Base-by-base conservation (phyloP, 2,888 invertebrate genomes). In the Pecten maximus region DNA sequence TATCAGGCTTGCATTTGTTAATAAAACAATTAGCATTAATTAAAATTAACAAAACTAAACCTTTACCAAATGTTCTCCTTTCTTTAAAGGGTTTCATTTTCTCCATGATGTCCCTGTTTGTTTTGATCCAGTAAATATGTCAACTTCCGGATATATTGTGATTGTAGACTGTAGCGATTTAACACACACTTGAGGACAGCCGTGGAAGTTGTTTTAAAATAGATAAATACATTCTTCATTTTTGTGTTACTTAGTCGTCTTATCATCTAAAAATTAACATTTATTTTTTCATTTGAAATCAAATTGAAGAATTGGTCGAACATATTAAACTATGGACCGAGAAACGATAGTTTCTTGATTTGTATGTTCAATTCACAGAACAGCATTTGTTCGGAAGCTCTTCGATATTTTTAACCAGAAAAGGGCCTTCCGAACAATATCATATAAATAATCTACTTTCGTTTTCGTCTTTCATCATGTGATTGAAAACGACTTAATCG, bases 31-130 rank as follows among this genome's bases (percentile, higher is more conserved):
- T n/a, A n/a, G n/a, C n/a, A n/a, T n/a, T n/a, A n/a, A n/a, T n/a
- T n/a, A n/a, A n/a, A n/a, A 54, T 19, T 19, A 19, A 2, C 23
- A 54, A 19, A 54, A n/a, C 23, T 54, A 6, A 23, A 54, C 19
- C 54, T 54, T 74, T 74, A 74, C 74, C 74, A 74, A 35, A 74
- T 35, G 74, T 74, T 35, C 74, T 74, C 35, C 74, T 28, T 1
- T 74, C 74, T 74, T 74, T 74, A 74, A 74, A 74, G 0, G 74
- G 74, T 74, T 74, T 74, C 74, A 74, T 74, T 74, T 74, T 74
- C 74, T 74, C 74, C 74, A 74, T 74, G 28, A 15, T 74, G 28
- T 10, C 12, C 35, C 74, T 28, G 28, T 74, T 74, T 74, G 74
- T 74, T 74, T 35, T 74, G 74, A 23, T 74, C 35, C 74, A 74